Evolutionary conservation across 2,888 invertebrate species (phyloP), one percentile per base, ranked within the genome.

Genomic region (Heliconius sara): DNA sequence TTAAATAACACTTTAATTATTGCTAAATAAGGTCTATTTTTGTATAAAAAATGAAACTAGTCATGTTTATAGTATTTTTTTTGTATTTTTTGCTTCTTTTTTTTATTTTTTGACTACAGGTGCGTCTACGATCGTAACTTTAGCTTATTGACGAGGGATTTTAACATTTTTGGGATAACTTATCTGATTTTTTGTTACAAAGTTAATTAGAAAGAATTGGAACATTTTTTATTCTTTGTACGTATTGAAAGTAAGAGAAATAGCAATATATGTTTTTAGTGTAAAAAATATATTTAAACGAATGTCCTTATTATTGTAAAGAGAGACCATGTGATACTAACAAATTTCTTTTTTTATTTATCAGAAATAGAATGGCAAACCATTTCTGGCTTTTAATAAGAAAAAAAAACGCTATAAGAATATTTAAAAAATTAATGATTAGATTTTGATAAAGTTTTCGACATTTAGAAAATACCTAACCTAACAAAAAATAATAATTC

Each of bases 51-150:
- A 43, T 12, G 1, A 16, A 57, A 9, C 3, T 13, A 7, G 13
- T 57, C 5, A 19, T 57, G 72, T 60, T 57, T 30, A 30, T 57
- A 57, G 7, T 25, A n/a, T 63, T 16, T 65, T 27, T 27, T 65
- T 27, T 27, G 12, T 27, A 27, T 34, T 73, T 71, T 57, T 73
- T 13, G 13, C 0, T 16, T 1, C 7, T 34, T 34, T 73, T 71
- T 60, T 72, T n/a, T 57, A 13, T 57, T n/a, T 72, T 72, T 57
- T 30, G 34, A 57, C 57, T 57, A 73, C 72, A 73, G 72, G 72
- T 73, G 72, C 30, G 22, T 73, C 30, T 52, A 34, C 30, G 57
- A 57, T 73, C 57, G 72, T 57, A 57, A 57, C 57, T 73, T 73
- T 34, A 34, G 34, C 30, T 57, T n/a, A 13, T 73, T 73, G 30